These are phyloP conservation scores for Trichogramma evanescens DNA, from an alignment of 2,888 invertebrate genomes.

Conservation along the genomic window DNA sequence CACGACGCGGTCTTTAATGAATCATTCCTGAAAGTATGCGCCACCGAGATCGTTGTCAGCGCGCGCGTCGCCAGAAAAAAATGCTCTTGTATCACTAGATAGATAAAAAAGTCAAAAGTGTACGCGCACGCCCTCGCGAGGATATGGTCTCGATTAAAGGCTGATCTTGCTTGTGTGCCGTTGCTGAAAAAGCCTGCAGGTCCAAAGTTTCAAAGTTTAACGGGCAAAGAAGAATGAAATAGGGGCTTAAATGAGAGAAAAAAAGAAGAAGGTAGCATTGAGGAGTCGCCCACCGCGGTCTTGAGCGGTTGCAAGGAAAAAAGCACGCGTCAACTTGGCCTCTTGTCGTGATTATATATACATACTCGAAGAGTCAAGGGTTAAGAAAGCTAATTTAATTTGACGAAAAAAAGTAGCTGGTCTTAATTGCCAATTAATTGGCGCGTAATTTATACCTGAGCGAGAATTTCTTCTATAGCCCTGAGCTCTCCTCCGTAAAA, in stretches of 20 bases:
- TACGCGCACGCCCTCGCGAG: neutral
- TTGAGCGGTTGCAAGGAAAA: slow-evolving; percentile 7
- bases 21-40: too few relatives aligned
- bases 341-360: slow-evolving; percentile 13
- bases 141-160: slow-evolving; percentile 37
- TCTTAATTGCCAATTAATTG: slow-evolving; percentile 47
- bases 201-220: slow-evolving; percentile 34
- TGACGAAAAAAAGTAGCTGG: slow-evolving; percentile 37
- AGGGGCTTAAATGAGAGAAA: neutral
- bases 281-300: neutral
- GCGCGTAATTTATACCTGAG: slow-evolving; percentile 41
- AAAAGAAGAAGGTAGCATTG: too few relatives aligned
- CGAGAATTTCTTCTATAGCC: slow-evolving; percentile 28
- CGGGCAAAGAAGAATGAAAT: slow-evolving; percentile 21
- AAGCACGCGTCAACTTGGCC: slow-evolving; percentile 22
- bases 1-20: too few relatives aligned
- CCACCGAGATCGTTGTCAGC: too few relatives aligned
- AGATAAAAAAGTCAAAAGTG: too few relatives aligned
- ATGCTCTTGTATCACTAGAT: too few relatives aligned
- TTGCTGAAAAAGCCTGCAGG: slow-evolving; percentile 32
- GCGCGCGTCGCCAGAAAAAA: too few relatives aligned
- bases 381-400: slow-evolving; percentile 36
- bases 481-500: neutral
- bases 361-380: slow-evolving; percentile 13
- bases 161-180: slow-evolving; percentile 30